Conservation (phyloP, 1,140 invertebrate species). For the Laupala kohalensis region DNA sequence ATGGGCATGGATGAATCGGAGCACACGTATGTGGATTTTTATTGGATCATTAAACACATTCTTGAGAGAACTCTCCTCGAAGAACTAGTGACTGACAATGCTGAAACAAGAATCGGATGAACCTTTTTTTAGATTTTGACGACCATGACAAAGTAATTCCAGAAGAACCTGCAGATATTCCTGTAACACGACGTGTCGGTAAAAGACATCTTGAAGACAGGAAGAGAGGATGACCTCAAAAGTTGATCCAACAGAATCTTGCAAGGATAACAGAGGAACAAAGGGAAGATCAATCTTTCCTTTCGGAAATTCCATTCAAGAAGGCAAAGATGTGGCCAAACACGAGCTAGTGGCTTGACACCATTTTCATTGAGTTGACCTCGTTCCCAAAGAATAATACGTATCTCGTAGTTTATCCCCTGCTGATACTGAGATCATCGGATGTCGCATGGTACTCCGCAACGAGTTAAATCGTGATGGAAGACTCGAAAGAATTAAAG, state of each 20-base stretch:
- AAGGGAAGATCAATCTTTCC: background rate
- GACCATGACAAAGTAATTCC: too few species aligned
- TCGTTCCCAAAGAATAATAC: background rate
- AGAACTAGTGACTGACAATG: too few species aligned
- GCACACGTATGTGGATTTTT: too few species aligned
- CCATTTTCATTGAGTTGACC: background rate
- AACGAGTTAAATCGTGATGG: background rate
- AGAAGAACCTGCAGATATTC: too few species aligned
- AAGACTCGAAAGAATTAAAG: background rate
- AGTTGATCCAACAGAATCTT: background rate
- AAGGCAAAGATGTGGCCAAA: background rate
- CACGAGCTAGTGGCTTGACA: background rate
- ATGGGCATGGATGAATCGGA: too few species aligned
- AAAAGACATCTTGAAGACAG: too few species aligned
- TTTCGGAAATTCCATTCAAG: background rate
- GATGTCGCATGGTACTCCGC: background rate
- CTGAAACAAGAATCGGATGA: too few species aligned
- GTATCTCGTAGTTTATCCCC: background rate
- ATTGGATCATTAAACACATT: too few species aligned
- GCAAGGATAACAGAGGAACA: background rate
- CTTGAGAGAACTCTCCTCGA: too few species aligned
- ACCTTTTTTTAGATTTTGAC: too few species aligned
- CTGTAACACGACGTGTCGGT: too few species aligned
- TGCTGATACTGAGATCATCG: background rate
- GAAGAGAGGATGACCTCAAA: too few species aligned